A percentile compares a stretch with the other conserved stretches of the same genome.
Evolutionary conservation across 53 echinoderm and acorn worm genomes (phyloP).

Genomic region (Luidia sarsii): DNA sequence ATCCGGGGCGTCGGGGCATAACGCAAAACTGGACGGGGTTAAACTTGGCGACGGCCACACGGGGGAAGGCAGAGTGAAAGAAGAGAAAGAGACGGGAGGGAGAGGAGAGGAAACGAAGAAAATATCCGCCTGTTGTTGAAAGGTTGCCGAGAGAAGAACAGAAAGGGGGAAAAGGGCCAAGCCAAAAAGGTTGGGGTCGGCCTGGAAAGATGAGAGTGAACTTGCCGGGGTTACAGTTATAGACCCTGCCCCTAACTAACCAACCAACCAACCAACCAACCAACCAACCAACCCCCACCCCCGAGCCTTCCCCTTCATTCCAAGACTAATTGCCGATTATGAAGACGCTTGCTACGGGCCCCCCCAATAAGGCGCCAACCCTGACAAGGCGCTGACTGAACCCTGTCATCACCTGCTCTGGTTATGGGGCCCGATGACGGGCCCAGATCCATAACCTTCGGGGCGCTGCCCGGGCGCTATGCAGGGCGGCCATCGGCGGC

Average conservation of each 20-base stretch:
- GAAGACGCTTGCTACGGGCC: slow-evolving; percentile 48
- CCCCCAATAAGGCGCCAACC: slow-evolving; percentile 50
- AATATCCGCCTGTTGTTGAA: slow-evolving; percentile 15
- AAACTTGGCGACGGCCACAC: background rate
- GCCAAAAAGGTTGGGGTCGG: no score
- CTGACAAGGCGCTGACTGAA: slow-evolving; percentile 42
- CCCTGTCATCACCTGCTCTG: slow-evolving; percentile 40
- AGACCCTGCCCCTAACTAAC: no score
- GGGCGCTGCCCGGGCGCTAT: background rate
- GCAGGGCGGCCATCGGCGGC: no score
- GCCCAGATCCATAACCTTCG: slow-evolving; percentile 12
- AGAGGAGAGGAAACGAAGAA: slow-evolving; percentile 1
- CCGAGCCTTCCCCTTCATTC: slow-evolving; percentile 23
- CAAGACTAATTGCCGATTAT: slow-evolving; percentile 58
- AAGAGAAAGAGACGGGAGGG: background rate
- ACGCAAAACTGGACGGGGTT: slow-evolving; percentile 42
- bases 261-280: background rate
- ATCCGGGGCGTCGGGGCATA: slow-evolving; percentile 43
- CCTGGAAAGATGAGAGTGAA: no score
- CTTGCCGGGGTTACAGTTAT: no score
- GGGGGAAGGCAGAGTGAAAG: no score
- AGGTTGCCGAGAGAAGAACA: background rate
- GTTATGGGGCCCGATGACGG: slow-evolving; percentile 38
- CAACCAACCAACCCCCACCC: slow-evolving; percentile 24
- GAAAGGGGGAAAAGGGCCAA: slow-evolving; percentile 18